These are phyloP conservation scores for Megalurothrips usitatus DNA, from an alignment of 2,888 invertebrate species.

Conservation along the genomic window DNA sequence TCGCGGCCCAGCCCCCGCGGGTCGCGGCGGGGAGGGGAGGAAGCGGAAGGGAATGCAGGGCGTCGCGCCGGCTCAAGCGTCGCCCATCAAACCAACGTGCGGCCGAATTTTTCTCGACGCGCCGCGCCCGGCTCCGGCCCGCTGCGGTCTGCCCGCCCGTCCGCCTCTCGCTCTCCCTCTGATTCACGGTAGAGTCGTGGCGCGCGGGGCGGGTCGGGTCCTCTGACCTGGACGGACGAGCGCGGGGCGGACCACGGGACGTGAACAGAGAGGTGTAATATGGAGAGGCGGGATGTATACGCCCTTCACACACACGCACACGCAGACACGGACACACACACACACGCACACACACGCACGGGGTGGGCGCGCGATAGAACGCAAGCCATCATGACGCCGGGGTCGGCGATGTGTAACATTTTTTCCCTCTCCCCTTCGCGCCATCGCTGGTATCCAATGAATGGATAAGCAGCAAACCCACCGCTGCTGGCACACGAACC, in stretches of 20 bases:
- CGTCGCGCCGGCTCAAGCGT: no score
- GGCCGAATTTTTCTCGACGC: no score
- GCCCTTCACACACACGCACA: not conserved
- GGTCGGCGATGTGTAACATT: slow-evolving; percentile 26
- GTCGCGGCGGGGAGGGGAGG: no score
- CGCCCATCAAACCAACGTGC: no score
- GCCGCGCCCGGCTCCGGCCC: no score
- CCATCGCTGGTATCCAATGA: slow-evolving; percentile 11
- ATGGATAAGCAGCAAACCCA: slow-evolving; percentile 14
- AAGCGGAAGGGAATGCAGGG: no score
- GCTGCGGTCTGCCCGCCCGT: no score
- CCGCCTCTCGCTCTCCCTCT: no score
- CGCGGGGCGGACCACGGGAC: not conserved
- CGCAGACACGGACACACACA: not conserved
- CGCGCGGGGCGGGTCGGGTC: not conserved
- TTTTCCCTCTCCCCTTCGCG: slow-evolving; percentile 17
- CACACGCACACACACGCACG: not conserved
- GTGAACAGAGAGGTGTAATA: slow-evolving; percentile 22
- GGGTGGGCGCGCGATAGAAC: not conserved
- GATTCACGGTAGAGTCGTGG: no score
- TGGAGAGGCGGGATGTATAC: slow-evolving; percentile 2
- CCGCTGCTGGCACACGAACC: not conserved
- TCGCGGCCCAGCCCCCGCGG: no score
- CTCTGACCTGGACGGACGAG: not conserved
- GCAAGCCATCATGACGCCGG: slow-evolving; percentile 13